Conservation (phyloP, 2,888 invertebrate genomes). For the Tachina grossa region DNA sequence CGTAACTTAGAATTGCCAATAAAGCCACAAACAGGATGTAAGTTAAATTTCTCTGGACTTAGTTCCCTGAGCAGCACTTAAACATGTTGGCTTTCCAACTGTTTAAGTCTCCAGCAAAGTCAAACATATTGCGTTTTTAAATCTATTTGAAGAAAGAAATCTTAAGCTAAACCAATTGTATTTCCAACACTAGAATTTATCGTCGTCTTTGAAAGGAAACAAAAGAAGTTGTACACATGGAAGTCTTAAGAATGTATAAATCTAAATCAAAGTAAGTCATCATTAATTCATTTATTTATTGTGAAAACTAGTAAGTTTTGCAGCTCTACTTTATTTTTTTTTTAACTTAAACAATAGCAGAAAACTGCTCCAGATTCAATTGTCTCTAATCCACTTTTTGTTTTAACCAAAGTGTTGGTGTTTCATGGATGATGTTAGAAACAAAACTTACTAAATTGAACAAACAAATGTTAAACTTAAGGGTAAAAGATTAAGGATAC, state of each 20-base stretch:
- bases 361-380: constrained; percentile 29
- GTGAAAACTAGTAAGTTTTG: constrained; percentile 19
- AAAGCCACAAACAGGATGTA: not conserved
- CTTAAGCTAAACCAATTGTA: not conserved
- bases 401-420: constrained; percentile 1
- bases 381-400: constrained; percentile 56
- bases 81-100: not conserved
- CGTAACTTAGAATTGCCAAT: not conserved
- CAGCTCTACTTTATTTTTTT: not conserved
- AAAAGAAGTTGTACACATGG: constrained; percentile 25
- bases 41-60: not conserved
- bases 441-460: constrained; percentile 24
- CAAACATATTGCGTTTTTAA: constrained; percentile 51
- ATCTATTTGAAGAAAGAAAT: not conserved
- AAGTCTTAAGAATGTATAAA: constrained; percentile 18
- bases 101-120: constrained; percentile 32
- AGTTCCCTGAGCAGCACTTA: not conserved
- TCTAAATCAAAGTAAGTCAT: constrained; percentile 64
- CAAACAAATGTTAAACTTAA: constrained; percentile 21
- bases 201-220: not conserved
- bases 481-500: not conserved
- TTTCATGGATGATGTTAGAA: constrained; percentile 4
- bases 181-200: not conserved
- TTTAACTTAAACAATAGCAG: not conserved
- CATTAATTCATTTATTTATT: constrained; percentile 66